Conservation (phyloP, 2,888 invertebrate genomes). For the Apocheima hispidaria region DNA sequence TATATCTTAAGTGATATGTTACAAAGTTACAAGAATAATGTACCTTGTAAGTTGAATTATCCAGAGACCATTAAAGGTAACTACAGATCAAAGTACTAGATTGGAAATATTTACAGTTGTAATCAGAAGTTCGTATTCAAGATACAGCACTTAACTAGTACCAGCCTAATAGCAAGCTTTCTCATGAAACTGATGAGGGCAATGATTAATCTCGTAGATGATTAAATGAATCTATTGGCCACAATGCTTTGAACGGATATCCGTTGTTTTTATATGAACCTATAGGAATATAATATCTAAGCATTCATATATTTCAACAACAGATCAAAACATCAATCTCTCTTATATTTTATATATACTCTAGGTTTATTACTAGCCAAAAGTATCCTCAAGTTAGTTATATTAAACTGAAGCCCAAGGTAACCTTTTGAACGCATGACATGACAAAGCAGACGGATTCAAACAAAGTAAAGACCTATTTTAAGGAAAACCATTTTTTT, state of each 20-base stretch:
- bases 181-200: conserved; percentile 14
- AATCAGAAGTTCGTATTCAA: conserved; percentile 18
- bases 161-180: conserved; percentile 24
- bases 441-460: conserved; percentile 1
- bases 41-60: no score
- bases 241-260: conserved; percentile 25
- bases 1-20: conserved; percentile 8
- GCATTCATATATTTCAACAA: not conserved
- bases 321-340: not conserved
- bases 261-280: conserved; percentile 18
- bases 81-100: not conserved
- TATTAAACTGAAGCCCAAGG: not conserved
- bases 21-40: not conserved
- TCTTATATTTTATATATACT: not conserved
- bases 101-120: conserved; percentile 22
- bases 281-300: conserved; percentile 7
- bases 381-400: not conserved
- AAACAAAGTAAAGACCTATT: conserved; percentile 18
- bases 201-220: conserved; percentile 26
- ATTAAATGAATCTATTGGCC: conserved; percentile 16
- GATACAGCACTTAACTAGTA: conserved; percentile 17
- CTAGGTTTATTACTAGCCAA: not conserved
- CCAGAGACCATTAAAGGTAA: no score
- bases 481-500: conserved; percentile 10
- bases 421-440: conserved; percentile 14